Evolutionary conservation across 1,140 invertebrate species (phyloP).

Genomic region (Zophobas atratus): DNA sequence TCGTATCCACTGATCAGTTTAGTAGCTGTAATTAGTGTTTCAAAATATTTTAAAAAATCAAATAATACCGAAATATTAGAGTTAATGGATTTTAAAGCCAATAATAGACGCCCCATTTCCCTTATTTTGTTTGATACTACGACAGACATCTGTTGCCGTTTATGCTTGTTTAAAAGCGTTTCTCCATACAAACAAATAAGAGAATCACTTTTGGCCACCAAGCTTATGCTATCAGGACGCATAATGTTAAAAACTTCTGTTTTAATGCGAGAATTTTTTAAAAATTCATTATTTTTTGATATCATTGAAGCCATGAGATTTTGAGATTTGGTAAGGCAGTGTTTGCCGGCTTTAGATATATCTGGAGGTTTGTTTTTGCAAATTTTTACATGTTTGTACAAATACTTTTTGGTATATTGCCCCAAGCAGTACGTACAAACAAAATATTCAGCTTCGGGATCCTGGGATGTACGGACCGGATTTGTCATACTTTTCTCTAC

Average conservation of each 20-base stretch:
- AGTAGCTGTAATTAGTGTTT: not conserved
- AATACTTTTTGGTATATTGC: conserved; percentile 13
- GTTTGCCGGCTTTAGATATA: not conserved
- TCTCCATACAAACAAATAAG: conserved; percentile 48
- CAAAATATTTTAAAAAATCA: not conserved
- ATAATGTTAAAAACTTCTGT: conserved; percentile 47
- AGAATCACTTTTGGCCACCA: conserved; percentile 39
- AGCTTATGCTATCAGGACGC: conserved; percentile 41
- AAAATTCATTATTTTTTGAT: not conserved
- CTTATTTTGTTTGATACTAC: conserved; percentile 44
- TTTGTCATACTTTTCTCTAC: conserved; percentile 38
- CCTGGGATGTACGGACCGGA: conserved; percentile 25
- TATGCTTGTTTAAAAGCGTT: conserved; percentile 42
- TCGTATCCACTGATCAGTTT: not conserved
- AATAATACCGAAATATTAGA: not conserved
- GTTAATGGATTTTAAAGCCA: not conserved
- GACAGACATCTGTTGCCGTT: conserved; percentile 43
- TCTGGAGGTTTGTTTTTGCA: not conserved
- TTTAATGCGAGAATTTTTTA: conserved; percentile 16
- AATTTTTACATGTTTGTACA: conserved; percentile 12
- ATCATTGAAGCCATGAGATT: not conserved
- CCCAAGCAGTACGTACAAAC: conserved; percentile 33
- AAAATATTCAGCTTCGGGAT: conserved; percentile 39
- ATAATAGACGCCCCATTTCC: conserved; percentile 19
- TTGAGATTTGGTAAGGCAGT: not conserved